Base-by-base conservation (phyloP, 2,888 invertebrate genomes). In the Drosophila lacicola region DNA sequence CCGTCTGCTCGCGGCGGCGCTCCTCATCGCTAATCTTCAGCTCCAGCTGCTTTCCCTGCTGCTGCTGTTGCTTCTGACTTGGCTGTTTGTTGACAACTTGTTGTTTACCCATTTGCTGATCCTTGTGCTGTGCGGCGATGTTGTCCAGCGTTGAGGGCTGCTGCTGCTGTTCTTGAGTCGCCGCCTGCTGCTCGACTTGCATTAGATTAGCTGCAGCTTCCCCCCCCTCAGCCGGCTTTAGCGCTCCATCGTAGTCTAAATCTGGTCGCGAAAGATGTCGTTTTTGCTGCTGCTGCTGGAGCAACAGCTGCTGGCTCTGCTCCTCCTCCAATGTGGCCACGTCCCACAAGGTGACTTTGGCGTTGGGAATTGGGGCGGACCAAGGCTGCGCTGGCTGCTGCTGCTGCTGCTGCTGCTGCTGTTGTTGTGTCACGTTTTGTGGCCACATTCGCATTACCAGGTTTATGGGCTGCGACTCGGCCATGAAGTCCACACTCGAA, bases 401-500 rank as follows among this genome's bases (percentile, higher is more conserved):
- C 9, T 74, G 76, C 65, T 60, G 63, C 6, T 54, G 80, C 13
- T 61, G 75, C 9, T 74, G 76, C 65, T 60, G 63, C 4, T 54
- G 50, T 25, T 29, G 29, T 29, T 29, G 42, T 4, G 50, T 46
- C 19, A 46, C 11, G 11, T 61, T 45, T 10, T 54, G 86, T 58
- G 90, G 58, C 89, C 89, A 91, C 69, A 88, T 89, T 2, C 90
- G 90, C 66, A 90, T 74, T 54, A 90, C 83, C 13, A 90, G 61
- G 46, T 75, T 88, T 47, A 79, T 87, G 0, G 78, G 34, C 39
- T 89, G 90, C 3, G 82, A 70, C 17, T 90, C 90, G 14, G 73
- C 62, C 21, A 90, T 70, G 45, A 84, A 90, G 49, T 90, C 90
- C 21, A 69, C 64, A 8, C 17, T 72, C 8, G 86, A 51, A 9